Evolutionary conservation across 2,888 invertebrate genomes (phyloP).

Genomic region (Scaptomyza parva): DNA sequence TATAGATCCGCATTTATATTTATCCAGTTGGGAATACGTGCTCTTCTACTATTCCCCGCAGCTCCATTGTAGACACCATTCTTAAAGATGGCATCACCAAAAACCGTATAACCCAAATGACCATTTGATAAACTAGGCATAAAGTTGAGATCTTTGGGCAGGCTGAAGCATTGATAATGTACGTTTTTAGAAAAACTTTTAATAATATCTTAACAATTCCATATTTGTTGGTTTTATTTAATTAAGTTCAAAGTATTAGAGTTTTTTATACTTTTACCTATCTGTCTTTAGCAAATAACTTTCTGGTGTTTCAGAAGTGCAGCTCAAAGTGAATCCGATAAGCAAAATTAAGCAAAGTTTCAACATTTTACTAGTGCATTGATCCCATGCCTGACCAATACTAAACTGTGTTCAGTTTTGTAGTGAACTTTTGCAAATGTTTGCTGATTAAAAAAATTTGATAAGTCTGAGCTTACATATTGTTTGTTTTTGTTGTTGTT

Average conservation of each 20-base stretch:
- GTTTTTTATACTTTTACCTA: conserved; percentile 46
- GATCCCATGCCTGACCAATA: conserved; percentile 22
- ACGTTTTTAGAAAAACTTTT: too few species aligned
- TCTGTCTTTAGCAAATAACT: conserved; percentile 51
- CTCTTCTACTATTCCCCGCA: conserved; percentile 86
- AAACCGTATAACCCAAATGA: conserved; percentile 87
- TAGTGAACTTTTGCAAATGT: conserved; percentile 8
- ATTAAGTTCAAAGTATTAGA: too few species aligned
- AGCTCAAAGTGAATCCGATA: conserved; percentile 15
- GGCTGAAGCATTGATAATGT: conserved; percentile 76
- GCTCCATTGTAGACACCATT: conserved; percentile 87
- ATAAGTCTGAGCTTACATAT: conserved; percentile 26
- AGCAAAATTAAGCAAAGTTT: conserved; percentile 1
- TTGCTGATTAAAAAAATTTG: conserved; percentile 15
- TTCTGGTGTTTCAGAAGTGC: conserved; percentile 22
- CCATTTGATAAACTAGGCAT: conserved; percentile 88
- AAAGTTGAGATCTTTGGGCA: conserved; percentile 86
- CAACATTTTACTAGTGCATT: conserved; percentile 34
- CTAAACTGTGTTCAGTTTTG: conserved; percentile 17
- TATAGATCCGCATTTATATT: conserved; percentile 83
- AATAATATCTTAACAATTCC: too few species aligned
- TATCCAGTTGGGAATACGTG: conserved; percentile 87
- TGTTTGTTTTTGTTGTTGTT: conserved; percentile 5
- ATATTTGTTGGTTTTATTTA: too few species aligned
- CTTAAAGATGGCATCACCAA: conserved; percentile 87